These are phyloP conservation scores for Mimumesa dahlbomi DNA, from an alignment of 2,888 invertebrate species.

Conservation along the genomic window DNA sequence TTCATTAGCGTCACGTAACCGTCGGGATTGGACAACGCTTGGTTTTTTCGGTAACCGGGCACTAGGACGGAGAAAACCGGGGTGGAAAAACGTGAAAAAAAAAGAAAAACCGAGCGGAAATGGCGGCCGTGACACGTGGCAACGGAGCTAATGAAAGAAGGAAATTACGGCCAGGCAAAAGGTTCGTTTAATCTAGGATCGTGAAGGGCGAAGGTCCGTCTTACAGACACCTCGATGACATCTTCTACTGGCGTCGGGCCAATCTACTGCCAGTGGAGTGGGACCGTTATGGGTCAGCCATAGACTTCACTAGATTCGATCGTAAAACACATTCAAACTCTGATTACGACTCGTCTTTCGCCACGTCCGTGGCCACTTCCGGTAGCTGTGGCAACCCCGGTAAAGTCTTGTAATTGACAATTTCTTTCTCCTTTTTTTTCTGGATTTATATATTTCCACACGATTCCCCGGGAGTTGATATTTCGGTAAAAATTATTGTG, in stretches of 20 bases:
- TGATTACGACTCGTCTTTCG: slow-evolving; percentile 7
- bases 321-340: slow-evolving; percentile 17
- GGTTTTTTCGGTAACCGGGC: neutral
- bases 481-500: too few species aligned
- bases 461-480: too few species aligned
- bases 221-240: slow-evolving; percentile 36
- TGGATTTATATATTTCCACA: too few species aligned
- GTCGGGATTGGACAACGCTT: neutral
- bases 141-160: neutral
- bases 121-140: neutral
- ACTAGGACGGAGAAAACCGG: neutral
- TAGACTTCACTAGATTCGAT: slow-evolving; percentile 9
- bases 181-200: slow-evolving; percentile 45
- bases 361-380: neutral
- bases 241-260: slow-evolving; percentile 30
- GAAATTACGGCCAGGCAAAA: slow-evolving; percentile 27
- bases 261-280: slow-evolving; percentile 13
- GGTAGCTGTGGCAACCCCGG: too few species aligned
- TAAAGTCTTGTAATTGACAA: too few species aligned
- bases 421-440: too few species aligned
- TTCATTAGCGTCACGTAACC: neutral
- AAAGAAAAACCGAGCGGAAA: too few species aligned
- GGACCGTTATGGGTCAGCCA: slow-evolving; percentile 2
- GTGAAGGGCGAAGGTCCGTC: slow-evolving; percentile 20
- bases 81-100: neutral